These are phyloP conservation scores for Prionailurus bengalensis DNA, from an alignment of 2,113 vertebrate species.

Conservation along the genomic window DNA sequence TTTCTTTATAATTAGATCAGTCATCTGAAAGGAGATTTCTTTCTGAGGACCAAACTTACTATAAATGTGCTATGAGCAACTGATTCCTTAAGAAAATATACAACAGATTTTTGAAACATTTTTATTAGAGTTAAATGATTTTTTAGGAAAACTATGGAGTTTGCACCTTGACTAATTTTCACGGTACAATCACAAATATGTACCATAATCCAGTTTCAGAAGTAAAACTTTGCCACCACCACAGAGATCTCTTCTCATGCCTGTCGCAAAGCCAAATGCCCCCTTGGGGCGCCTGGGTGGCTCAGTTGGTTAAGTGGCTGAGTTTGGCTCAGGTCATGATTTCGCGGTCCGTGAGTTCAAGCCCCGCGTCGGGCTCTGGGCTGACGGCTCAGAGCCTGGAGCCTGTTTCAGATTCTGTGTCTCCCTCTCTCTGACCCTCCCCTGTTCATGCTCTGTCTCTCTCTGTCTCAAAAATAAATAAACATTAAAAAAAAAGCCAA, in stretches of 20 bases:
- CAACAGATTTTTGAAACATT: background rate
- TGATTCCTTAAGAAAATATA: background rate
- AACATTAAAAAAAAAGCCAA: background rate
- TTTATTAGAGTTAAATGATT: background rate
- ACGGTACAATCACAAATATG: background rate
- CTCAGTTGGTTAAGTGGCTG: too few species aligned
- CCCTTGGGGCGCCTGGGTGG: too few species aligned
- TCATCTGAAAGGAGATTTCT: background rate
- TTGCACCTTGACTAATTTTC: background rate
- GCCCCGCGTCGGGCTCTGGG: too few species aligned
- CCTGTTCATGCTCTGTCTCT: too few species aligned
- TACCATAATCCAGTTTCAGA: background rate
- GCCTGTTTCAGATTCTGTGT: too few species aligned
- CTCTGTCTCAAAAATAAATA: too few species aligned
- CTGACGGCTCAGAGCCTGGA: too few species aligned
- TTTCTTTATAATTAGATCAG: background rate
- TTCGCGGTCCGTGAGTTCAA: fast-evolving
- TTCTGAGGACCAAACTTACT: background rate
- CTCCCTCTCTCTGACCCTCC: too few species aligned
- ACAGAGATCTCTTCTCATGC: background rate
- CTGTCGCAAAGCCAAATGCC: background rate
- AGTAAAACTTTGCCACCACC: background rate
- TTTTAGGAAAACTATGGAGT: background rate
- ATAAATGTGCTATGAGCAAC: background rate
- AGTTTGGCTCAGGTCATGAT: too few species aligned